Evolutionary conservation across 1,140 invertebrate species (phyloP), one percentile per base, ranked within the genome.

Genomic region (Lepidurus couesii): DNA sequence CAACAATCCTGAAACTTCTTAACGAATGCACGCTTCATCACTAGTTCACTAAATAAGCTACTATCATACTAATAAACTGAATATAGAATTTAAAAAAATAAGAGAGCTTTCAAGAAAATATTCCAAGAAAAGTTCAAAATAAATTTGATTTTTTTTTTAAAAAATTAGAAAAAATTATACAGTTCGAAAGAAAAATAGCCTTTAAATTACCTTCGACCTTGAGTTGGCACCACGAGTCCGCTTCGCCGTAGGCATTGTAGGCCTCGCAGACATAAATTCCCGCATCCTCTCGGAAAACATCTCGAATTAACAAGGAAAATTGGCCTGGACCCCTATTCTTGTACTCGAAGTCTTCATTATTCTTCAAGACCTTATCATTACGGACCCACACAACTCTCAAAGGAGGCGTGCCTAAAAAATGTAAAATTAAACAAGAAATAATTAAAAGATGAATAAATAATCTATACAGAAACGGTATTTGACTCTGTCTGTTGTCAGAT

Each of bases 241-340:
- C 86, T 78, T 89, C 87, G 4, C 90, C 90, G 81, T 86, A 87
- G 43, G 84, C 79, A 81, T 90, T 91, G 79, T 86, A 87, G 6
- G 90, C 89, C 80, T 89, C 87, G 81, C 91, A 93, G 77, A 87
- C 87, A 82, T 93, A 94, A 73, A 88, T 85, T n/a, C 92, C 93
- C 44, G 88, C 87, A 84, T 93, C 92, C 81, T 91, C 87, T 26
- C 87, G 83, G 81, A 89, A 90, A 44, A 89, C 87, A 82, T 93
- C 89, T 11, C 86, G 84, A 47, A 95, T 87, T 42, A 87, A 85
- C 43, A 94, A 85, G 53, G 87, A 89, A 74, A 90, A 86, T 5
- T 86, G 84, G 43, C 90, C 89, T 74, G 90, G 88, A 75, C 87
- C 88, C 75, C 89, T 88, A 81, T 89, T 86, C 44, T 90, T 84